Evolutionary conservation across 2,113 vertebrate species (phyloP).

Genomic region (Choloepus hoffmanni): DNA sequence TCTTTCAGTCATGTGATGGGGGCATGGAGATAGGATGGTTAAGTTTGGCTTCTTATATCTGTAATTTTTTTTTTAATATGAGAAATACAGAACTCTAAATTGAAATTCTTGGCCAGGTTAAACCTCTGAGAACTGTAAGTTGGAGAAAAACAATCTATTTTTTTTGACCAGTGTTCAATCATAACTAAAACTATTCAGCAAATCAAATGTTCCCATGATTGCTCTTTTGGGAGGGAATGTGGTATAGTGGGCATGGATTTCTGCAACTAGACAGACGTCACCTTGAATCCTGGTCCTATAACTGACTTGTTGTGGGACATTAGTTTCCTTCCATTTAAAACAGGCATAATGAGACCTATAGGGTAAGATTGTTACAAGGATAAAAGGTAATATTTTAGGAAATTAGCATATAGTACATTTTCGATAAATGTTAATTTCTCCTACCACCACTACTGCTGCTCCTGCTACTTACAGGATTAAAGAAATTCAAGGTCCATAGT

Average conservation of each 20-base stretch:
- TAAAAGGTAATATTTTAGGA: neutral
- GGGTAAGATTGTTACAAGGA: neutral
- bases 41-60: neutral
- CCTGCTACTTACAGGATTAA: neutral
- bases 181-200: neutral
- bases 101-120: constrained; percentile 24
- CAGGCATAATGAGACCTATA: neutral
- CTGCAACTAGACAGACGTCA: neutral
- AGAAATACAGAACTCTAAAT: neutral
- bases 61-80: neutral
- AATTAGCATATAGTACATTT: neutral
- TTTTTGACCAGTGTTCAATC: neutral
- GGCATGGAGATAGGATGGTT: neutral
- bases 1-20: neutral
- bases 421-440: neutral
- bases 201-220: neutral
- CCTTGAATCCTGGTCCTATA: neutral
- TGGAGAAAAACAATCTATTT: neutral
- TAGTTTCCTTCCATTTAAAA: neutral
- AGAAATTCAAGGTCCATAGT: neutral
- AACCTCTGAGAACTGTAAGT: neutral
- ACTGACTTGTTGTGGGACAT: neutral
- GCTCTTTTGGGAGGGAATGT: neutral
- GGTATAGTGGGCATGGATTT: neutral
- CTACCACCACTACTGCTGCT: neutral